These are phyloP conservation scores for Epizoanthus stellaris DNA, from an alignment of 92 coral and sea anemone genomes.

Conservation along the genomic window DNA sequence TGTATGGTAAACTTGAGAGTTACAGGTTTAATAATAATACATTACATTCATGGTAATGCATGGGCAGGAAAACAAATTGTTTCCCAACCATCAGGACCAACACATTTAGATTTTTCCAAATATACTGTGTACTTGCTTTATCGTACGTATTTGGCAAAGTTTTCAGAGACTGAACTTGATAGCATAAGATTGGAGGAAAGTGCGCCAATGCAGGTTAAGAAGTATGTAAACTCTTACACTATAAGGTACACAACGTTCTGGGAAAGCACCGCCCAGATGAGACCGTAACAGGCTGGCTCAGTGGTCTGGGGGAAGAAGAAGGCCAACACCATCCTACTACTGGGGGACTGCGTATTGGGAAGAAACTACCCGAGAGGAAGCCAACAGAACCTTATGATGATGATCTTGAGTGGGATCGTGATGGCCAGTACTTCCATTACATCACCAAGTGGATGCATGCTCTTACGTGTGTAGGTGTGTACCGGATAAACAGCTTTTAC, in stretches of 20 bases:
- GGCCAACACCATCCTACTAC: conserved; percentile 67
- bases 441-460: conserved; percentile 80
- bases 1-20: too few relatives aligned
- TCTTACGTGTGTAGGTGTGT: conserved; percentile 46
- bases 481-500: not conserved
- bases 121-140: too few relatives aligned
- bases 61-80: too few relatives aligned
- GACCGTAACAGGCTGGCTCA: conserved; percentile 67
- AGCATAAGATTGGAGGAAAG: too few relatives aligned
- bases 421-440: conserved; percentile 73
- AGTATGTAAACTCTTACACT: not conserved
- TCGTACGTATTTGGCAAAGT: too few relatives aligned
- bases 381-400: conserved; percentile 60
- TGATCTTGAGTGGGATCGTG: conserved; percentile 71
- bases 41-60: too few relatives aligned
- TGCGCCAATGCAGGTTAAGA: too few relatives aligned
- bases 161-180: too few relatives aligned
- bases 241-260: conserved; percentile 53
- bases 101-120: too few relatives aligned
- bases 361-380: conserved; percentile 64
- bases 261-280: conserved; percentile 71
- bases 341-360: conserved; percentile 73
- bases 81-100: too few relatives aligned
- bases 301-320: conserved; percentile 68
- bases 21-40: too few relatives aligned